A percentile compares a stretch with the other conserved stretches of the same genome.
Conservation (phyloP, 1,140 invertebrate genomes). For the Diplogasteroides magnus region DNA sequence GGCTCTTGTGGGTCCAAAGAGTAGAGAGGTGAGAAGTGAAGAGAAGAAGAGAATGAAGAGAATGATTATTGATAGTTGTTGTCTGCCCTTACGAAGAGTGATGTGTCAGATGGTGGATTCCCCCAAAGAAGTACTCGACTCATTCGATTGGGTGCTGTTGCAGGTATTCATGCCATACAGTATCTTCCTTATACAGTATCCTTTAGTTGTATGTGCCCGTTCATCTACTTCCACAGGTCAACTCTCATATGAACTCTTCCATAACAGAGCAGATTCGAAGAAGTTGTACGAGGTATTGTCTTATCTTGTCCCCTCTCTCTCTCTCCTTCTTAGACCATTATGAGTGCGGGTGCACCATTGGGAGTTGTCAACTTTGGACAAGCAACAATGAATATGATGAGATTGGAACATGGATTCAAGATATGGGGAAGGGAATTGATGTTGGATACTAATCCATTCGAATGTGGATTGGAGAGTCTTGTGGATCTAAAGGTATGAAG, state of each 20-base stretch:
- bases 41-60: not conserved
- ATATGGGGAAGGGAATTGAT: constrained; percentile 37
- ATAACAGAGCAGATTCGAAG: constrained; percentile 34
- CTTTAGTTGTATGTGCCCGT: constrained; percentile 32
- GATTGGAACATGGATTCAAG: constrained; percentile 39
- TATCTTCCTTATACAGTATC: not conserved
- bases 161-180: not conserved
- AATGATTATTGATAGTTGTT: constrained; percentile 17
- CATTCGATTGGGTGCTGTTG: constrained; percentile 25
- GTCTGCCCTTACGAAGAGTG: constrained; percentile 31
- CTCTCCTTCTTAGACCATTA: constrained; percentile 21
- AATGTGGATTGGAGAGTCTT: constrained; percentile 28
- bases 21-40: constrained; percentile 25
- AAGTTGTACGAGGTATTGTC: constrained; percentile 36
- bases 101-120: constrained; percentile 33
- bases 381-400: constrained; percentile 34
- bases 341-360: constrained; percentile 26
- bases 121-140: constrained; percentile 30
- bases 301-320: not conserved
- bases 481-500: not conserved
- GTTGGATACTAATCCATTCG: constrained; percentile 38
- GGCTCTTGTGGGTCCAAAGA: constrained; percentile 36
- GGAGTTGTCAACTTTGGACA: constrained; percentile 36
- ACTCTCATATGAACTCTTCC: constrained; percentile 35
- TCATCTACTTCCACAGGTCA: constrained; percentile 35